Conservation (phyloP, 2,888 invertebrate species). For the Phaedon cochleariae region DNA sequence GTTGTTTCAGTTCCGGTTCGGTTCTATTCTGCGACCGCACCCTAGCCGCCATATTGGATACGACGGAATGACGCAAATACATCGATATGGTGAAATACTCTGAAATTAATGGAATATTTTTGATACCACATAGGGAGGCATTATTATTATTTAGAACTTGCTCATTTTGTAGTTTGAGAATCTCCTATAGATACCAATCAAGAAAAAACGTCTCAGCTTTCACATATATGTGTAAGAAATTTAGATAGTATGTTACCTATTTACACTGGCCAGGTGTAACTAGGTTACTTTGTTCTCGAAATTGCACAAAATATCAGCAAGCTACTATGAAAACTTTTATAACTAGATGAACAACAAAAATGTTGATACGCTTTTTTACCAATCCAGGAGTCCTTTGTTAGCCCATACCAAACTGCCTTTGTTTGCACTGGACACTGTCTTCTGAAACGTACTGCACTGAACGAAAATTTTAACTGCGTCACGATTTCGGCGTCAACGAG, state of each 20-base stretch:
- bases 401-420: neutral
- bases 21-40: conserved; percentile 23
- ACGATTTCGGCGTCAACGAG: neutral
- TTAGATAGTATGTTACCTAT: conserved; percentile 9
- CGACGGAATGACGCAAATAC: conserved; percentile 18
- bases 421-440: conserved; percentile 2
- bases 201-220: too few relatives aligned
- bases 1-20: conserved; percentile 4
- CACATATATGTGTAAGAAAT: too few relatives aligned
- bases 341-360: neutral
- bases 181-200: neutral
- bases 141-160: conserved; percentile 17
- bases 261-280: conserved; percentile 34
- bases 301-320: conserved; percentile 26
- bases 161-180: conserved; percentile 23
- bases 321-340: conserved; percentile 9
- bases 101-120: conserved; percentile 32
- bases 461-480: conserved; percentile 14
- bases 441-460: neutral
- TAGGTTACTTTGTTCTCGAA: neutral
- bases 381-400: conserved; percentile 5
- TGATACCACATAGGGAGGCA: conserved; percentile 18
- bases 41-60: conserved; percentile 32
- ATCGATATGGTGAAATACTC: conserved; percentile 27
- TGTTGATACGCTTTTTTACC: conserved; percentile 6